These are phyloP conservation scores for Apogon hyalosoma DNA, from an alignment of 2,797 vertebrate species.

Conservation along the genomic window DNA sequence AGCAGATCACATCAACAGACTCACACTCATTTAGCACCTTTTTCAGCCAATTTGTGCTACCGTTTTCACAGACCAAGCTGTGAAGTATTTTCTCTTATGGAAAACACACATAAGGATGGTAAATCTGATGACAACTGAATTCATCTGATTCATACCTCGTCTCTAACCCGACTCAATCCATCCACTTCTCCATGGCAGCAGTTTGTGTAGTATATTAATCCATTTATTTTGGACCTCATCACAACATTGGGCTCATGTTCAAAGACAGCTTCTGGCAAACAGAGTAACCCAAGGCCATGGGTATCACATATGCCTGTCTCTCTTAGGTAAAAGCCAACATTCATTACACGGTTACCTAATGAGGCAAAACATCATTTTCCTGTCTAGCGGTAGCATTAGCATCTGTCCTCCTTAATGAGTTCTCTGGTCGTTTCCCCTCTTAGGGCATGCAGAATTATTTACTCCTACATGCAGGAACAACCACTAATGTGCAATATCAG, in stretches of 20 bases:
- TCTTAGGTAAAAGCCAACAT: slow-evolving; percentile 24
- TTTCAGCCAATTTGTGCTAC: background rate
- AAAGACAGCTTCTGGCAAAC: background rate
- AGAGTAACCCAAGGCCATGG: slow-evolving; percentile 26
- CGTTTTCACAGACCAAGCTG: background rate
- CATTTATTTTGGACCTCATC: slow-evolving; percentile 8
- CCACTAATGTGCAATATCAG: slow-evolving; percentile 16
- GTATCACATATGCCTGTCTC: slow-evolving; percentile 24
- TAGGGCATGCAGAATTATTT: slow-evolving; percentile 23
- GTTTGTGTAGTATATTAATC: slow-evolving; percentile 15
- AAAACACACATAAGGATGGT: background rate
- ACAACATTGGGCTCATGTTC: background rate
- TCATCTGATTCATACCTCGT: background rate
- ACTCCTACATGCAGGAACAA: slow-evolving; percentile 8
- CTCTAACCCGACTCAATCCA: slow-evolving; percentile 16
- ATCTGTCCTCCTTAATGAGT: slow-evolving; percentile 39
- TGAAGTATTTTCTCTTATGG: background rate
- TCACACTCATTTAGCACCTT: background rate
- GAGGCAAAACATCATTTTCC: slow-evolving; percentile 31
- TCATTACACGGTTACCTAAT: slow-evolving; percentile 34
- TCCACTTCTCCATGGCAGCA: slow-evolving; percentile 17
- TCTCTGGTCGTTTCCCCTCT: slow-evolving; percentile 52
- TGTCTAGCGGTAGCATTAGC: slow-evolving; percentile 39
- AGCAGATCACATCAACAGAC: background rate
- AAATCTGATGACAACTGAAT: background rate